phyloP scores from a whole-genome alignment of 1,140 invertebrate species.

The Cherax destructor region DNA sequence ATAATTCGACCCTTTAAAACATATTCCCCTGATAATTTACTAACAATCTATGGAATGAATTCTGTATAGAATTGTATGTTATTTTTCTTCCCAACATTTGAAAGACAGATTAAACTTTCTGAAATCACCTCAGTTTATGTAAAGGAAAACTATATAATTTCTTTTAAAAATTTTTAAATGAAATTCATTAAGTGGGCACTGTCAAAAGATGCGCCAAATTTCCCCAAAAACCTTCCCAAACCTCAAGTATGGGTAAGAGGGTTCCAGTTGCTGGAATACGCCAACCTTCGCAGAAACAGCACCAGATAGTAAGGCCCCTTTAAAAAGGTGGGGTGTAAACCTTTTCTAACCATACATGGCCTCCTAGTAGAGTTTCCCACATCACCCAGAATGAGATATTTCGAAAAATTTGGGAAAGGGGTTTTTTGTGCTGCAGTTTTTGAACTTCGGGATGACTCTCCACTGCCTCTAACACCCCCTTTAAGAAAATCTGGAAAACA shows the following conservation, averaged over 20 bases:
- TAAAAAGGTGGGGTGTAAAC: constrained; percentile 79
- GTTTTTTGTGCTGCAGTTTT: constrained; percentile 47
- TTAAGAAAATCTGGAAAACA: constrained; percentile 80
- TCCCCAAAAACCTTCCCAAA: constrained; percentile 63
- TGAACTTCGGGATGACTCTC: constrained; percentile 75
- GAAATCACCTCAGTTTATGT: too few relatives aligned
- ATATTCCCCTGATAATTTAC: too few relatives aligned
- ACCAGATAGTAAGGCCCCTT: constrained; percentile 89
- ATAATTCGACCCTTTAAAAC: too few relatives aligned
- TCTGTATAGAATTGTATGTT: too few relatives aligned
- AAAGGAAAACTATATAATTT: too few relatives aligned
- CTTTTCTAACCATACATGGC: constrained; percentile 54
- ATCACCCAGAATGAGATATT: constrained; percentile 86
- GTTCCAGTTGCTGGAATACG: constrained; percentile 78
- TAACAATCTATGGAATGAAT: too few relatives aligned
- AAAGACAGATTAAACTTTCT: too few relatives aligned
- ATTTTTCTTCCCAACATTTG: too few relatives aligned
- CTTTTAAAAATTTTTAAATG: too few relatives aligned
- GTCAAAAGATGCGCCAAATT: too few relatives aligned
- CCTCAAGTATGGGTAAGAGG: constrained; percentile 79
- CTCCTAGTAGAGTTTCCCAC: constrained; percentile 75
- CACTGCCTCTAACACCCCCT: constrained; percentile 84
- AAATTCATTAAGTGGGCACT: too few relatives aligned
- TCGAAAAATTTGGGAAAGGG: constrained; percentile 83
- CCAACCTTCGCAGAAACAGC: constrained; percentile 87